A percentile compares a stretch with the other conserved stretches of the same genome.
phyloP scores from a whole-genome alignment of 2,113 vertebrate species.

The Drymodes brunneopygia region DNA sequence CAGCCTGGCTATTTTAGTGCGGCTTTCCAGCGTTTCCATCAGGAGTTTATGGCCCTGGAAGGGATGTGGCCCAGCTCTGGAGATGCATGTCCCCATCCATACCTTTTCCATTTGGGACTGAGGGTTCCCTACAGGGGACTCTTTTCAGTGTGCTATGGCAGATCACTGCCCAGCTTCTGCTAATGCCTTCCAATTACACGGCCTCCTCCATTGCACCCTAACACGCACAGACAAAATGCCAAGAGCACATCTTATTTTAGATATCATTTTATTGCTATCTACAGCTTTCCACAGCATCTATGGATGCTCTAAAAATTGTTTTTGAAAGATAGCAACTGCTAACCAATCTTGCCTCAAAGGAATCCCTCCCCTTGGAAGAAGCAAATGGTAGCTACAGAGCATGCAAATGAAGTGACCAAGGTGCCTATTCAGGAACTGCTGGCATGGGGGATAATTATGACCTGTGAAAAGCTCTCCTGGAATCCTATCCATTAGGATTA shows the following conservation, averaged over 20 bases:
- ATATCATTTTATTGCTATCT: neutral
- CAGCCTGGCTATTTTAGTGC: neutral
- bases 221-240: neutral
- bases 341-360: neutral
- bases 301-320: neutral
- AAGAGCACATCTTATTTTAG: neutral
- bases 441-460: slow-evolving; percentile 39
- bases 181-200: neutral
- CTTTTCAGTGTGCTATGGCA: neutral
- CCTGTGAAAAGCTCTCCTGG: slow-evolving; percentile 46
- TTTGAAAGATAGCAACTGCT: neutral
- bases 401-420: neutral
- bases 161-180: neutral
- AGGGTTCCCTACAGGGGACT: neutral
- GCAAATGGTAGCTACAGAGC: neutral
- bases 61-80: neutral
- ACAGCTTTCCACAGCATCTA: neutral
- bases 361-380: neutral
- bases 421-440: neutral
- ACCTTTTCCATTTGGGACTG: neutral
- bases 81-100: neutral
- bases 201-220: neutral
- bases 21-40: rapidly evolving
- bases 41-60: neutral
- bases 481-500: slow-evolving; percentile 59